A percentile compares a stretch with the other conserved stretches of the same genome.
phyloP scores from a whole-genome alignment of 2,113 vertebrate species.

The Telmatochromis sp. region DNA sequence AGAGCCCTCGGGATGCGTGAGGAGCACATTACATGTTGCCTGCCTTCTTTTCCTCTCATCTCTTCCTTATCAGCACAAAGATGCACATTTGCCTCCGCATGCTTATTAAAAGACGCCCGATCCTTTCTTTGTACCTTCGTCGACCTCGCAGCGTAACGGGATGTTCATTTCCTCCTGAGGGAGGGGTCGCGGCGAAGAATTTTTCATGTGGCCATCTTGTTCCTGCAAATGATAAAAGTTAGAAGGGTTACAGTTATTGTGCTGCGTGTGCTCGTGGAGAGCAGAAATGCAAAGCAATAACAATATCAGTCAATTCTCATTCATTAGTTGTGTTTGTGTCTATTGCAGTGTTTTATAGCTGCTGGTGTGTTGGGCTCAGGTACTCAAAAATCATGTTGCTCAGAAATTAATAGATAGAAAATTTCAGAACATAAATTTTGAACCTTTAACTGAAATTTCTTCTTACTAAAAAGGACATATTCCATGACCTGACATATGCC shows the following conservation, averaged over 20 bases:
- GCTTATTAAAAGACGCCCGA: conserved; percentile 8
- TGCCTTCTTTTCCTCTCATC: conserved; percentile 23
- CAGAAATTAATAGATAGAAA: neutral
- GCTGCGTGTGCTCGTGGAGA: neutral
- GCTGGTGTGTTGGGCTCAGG: neutral
- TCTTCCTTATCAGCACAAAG: conserved; percentile 32
- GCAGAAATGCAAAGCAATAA: neutral
- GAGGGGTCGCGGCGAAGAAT: neutral
- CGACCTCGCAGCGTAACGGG: neutral
- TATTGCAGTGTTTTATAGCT: neutral
- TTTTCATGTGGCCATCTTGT: neutral
- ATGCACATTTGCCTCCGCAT: conserved; percentile 13
- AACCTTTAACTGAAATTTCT: neutral
- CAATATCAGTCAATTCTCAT: neutral
- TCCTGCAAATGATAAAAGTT: neutral
- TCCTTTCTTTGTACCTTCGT: neutral
- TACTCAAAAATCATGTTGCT: neutral
- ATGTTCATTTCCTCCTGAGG: conserved; percentile 3
- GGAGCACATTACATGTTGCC: neutral
- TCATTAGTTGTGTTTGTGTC: neutral
- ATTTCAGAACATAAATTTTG: neutral
- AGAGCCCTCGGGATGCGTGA: neutral
- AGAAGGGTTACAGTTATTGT: neutral
- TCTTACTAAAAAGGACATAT: neutral
- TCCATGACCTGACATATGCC: neutral